Percentiles rank a stretch among this genome's conserved stretches.
phyloP scores from a whole-genome alignment of 2,888 invertebrate genomes.

The Lysandra bellargus region DNA sequence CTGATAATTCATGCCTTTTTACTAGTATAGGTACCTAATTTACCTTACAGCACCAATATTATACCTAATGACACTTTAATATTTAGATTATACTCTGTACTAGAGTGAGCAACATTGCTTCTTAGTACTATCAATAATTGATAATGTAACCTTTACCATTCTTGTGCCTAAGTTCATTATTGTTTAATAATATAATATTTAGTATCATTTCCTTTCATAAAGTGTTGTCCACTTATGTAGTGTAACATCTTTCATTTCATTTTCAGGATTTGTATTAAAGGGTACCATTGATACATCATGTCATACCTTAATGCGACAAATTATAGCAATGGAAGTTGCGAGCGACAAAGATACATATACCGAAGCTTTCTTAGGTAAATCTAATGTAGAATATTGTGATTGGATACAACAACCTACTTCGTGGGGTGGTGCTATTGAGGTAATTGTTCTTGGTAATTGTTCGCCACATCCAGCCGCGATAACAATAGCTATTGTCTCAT shows the following conservation, averaged over 20 bases:
- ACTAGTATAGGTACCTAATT: slow-evolving; percentile 85
- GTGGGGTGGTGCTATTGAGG: slow-evolving; percentile 98
- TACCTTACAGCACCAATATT: not conserved
- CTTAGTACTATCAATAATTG: not conserved
- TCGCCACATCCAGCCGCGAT: too few species aligned
- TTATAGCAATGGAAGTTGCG: slow-evolving; percentile 91
- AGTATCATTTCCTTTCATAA: not conserved
- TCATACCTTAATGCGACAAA: slow-evolving; percentile 88
- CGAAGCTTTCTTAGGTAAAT: slow-evolving; percentile 92
- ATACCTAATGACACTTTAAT: not conserved
- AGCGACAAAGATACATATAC: slow-evolving; percentile 88
- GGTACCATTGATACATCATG: slow-evolving; percentile 88
- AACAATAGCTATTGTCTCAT: too few species aligned
- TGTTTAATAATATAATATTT: not conserved
- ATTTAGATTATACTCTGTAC: not conserved
- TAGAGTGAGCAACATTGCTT: not conserved
- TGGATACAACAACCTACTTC: slow-evolving; percentile 95
- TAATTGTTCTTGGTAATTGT: slow-evolving; percentile 46
- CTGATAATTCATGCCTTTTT: slow-evolving; percentile 98
- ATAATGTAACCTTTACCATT: not conserved
- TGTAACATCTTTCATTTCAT: not conserved
- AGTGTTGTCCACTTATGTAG: not conserved
- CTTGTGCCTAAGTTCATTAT: not conserved
- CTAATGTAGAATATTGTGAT: slow-evolving; percentile 90
- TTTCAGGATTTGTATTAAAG: slow-evolving; percentile 84